Base-by-base conservation (phyloP, 1,140 invertebrate species). In the Penaeus vannamei region DNA sequence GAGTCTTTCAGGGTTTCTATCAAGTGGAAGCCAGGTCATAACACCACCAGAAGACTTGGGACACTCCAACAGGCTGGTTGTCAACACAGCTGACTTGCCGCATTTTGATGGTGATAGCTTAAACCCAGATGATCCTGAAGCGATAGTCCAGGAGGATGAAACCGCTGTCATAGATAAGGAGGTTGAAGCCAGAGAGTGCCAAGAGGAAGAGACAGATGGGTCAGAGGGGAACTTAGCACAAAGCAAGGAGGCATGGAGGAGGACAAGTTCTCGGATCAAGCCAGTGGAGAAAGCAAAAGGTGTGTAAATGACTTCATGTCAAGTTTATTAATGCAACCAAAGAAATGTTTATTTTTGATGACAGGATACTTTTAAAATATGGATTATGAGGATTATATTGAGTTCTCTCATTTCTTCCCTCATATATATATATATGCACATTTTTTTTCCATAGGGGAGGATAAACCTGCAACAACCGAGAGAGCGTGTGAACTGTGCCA, bases 401-500 rank as follows among this genome's bases (percentile, higher is more conserved):
- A 14, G 17, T 53, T 53, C 53, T 53, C 12, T 53, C 19, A 23
- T n/a, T 22, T 72, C 32, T 72, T 26, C 19, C 1, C 23, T 26
- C n/a, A 72, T 26, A 72, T 85, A 17, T 60, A 32, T 36, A 42
- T 29, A 23, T 85, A 23, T 29, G n/a, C 26, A n/a, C 12, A 46
- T n/a, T 17, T 85, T 61, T 93, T 93, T 91, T 93, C 93, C 90
- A 92, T 92, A 87, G 92, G 93, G 66, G 94, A 95, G 89, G 93
- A 93, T 91, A 94, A 95, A 91, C 92, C 94, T 23, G 92, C 94
- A 62, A 90, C 92, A 77, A 93, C 93, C 79, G 94, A 95, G 92
- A 93, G 93, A 8, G 94, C 94, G 91, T 96, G 95, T 92, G 93
- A 94, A 59, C 92, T 95, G 53, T 96, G 95, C 93, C 93, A 94